Conservation (phyloP, 2,888 invertebrate species). For the Microctonus hyperodae region DNA sequence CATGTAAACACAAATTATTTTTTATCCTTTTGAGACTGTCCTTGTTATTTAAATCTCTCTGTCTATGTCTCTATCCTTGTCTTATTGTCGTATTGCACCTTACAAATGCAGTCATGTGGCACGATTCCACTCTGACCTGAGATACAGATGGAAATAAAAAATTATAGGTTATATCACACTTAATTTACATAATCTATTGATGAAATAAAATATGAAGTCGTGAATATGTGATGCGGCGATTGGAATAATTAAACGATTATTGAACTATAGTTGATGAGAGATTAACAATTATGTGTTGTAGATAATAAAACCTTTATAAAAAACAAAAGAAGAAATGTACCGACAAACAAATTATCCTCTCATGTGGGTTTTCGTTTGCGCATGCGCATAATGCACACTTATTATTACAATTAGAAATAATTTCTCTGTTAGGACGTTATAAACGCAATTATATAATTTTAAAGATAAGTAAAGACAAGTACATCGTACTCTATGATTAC, state of each 20-base stretch:
- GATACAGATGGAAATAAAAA: neutral
- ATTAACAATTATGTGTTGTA: neutral
- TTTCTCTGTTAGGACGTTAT: too few relatives aligned
- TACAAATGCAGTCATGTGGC: conserved; percentile 41
- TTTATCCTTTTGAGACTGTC: too few relatives aligned
- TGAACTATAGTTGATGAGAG: neutral
- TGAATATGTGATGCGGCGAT: neutral
- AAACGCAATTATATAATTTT: too few relatives aligned
- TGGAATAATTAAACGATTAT: neutral
- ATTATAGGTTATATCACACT: neutral
- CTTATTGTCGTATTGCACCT: conserved; percentile 36
- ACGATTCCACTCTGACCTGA: neutral
- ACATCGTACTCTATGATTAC: too few relatives aligned
- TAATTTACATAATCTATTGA: neutral
- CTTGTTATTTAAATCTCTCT: too few relatives aligned
- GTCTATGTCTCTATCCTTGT: conserved; percentile 33
- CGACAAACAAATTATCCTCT: neutral
- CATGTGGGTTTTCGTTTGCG: neutral
- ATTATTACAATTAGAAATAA: too few relatives aligned
- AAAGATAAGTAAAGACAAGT: too few relatives aligned
- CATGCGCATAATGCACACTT: neutral
- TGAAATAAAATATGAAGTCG: neutral
- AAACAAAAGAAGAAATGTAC: neutral
- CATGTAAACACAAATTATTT: conserved; percentile 19
- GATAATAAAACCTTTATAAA: neutral